Evolutionary conservation across 2,113 vertebrate species (phyloP), one percentile per base, ranked within the genome.

Genomic region (Trematomus loennbergii): DNA sequence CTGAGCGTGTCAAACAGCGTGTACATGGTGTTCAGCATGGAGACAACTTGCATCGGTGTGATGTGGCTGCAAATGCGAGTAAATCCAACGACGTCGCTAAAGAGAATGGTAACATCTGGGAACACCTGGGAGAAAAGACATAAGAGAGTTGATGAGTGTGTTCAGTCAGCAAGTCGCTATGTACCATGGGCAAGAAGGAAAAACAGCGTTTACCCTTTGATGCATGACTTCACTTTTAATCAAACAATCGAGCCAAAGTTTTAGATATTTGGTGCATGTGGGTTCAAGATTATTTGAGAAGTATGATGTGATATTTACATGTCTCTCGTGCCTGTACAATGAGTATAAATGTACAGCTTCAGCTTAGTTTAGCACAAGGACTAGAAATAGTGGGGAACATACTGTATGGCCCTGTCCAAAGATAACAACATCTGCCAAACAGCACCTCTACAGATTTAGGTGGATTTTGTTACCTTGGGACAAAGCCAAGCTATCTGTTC

Each of bases 11-110:
- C 93, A 36, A 94, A 95, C 69, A 95, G 90, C 0, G 93, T 95
- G 87, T 95, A 94, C 88, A 95, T 95, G 81, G 94, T 95, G 89
- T 94, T 95, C 69, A 95, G 86, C 94, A 95, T 94, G 69, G 88
- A 95, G 45, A 95, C 94, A 75, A 95, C 93, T 79, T 96, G 94
- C 93, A 94, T 92, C 0, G 92, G 93, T 15, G 93, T 94, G 73
- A 95, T 94, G 85, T 94, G 94, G 83, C 93, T 95, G 90, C 94
- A 96, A 78, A 96, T 95, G 22, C 84, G 92, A 12, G 92, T 94
- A 79, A 95, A 96, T 67, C 94, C 93, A 69, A 94, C 94, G 2
- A 94, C 94, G 22, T 95, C 93, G 5, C 94, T 94, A 89, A 95
- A 95, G 18, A 95, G 72, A 58, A 95, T 94, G 69, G 94, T 96